phyloP scores from a whole-genome alignment of 1,140 invertebrate species.

The Brachionus calyciflorus region DNA sequence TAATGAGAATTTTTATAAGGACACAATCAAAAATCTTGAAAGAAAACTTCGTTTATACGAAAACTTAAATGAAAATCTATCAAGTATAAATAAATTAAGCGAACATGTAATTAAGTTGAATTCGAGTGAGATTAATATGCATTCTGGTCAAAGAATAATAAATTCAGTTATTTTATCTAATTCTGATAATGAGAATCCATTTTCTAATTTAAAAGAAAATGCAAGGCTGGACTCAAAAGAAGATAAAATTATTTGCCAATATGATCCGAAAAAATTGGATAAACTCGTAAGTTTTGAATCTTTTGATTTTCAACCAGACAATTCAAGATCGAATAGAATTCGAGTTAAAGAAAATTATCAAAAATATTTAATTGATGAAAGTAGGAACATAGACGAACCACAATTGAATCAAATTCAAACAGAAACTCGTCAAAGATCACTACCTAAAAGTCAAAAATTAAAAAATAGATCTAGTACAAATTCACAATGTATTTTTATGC shows the following conservation, averaged over 20 bases:
- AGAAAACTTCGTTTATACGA: slow-evolving; percentile 6
- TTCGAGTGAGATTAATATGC: not conserved
- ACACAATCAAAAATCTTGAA: slow-evolving; percentile 3
- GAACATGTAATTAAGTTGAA: not conserved
- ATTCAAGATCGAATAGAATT: not conserved
- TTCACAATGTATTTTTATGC: not conserved
- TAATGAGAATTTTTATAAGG: not conserved
- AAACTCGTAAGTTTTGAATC: no score
- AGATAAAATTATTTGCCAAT: no score
- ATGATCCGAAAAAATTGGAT: no score
- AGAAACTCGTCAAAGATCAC: not conserved
- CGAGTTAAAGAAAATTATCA: not conserved
- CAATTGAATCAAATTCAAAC: not conserved
- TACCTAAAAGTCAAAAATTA: not conserved
- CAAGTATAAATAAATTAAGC: not conserved
- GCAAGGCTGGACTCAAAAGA: no score
- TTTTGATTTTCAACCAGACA: not conserved
- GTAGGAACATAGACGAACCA: not conserved
- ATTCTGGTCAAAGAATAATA: not conserved
- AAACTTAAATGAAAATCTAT: slow-evolving; percentile 14
- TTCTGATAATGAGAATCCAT: no score
- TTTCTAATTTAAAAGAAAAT: no score
- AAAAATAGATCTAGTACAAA: not conserved
- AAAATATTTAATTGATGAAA: slow-evolving; percentile 5
- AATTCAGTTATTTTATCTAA: no score